These are phyloP conservation scores for Ariolimax columbianus DNA, from an alignment of 2,888 invertebrate species.

Conservation along the genomic window DNA sequence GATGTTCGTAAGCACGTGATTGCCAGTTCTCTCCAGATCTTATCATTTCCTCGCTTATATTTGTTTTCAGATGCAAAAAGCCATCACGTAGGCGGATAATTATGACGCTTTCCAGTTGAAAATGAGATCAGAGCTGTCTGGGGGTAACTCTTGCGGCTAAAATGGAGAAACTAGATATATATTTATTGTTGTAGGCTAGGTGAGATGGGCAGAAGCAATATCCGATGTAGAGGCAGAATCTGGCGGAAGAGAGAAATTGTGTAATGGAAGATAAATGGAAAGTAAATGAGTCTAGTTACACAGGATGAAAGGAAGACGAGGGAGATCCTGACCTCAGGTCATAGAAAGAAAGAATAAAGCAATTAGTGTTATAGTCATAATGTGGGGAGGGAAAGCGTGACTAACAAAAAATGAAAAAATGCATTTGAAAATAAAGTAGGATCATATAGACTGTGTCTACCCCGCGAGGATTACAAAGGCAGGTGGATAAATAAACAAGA, in stretches of 20 bases:
- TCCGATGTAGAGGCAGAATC: not conserved
- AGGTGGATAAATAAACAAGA: too few relatives aligned
- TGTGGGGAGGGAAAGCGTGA: too few relatives aligned
- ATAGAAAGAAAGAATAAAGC: too few relatives aligned
- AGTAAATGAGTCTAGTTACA: not conserved
- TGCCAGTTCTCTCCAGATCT: conserved; percentile 3
- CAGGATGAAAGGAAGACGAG: not conserved
- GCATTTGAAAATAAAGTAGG: too few relatives aligned
- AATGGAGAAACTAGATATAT: conserved; percentile 8
- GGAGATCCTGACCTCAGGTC: too few relatives aligned
- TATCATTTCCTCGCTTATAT: not conserved
- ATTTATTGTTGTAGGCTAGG: not conserved
- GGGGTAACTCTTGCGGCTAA: not conserved
- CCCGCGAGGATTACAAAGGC: too few relatives aligned
- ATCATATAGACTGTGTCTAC: too few relatives aligned
- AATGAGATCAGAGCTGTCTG: not conserved
- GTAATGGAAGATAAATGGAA: not conserved
- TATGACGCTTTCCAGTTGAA: conserved; percentile 10
- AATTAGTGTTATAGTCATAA: too few relatives aligned
- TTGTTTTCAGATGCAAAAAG: conserved; percentile 31
- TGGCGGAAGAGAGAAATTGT: not conserved
- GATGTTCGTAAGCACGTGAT: conserved; percentile 12
- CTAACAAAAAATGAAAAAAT: too few relatives aligned
- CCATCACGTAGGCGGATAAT: not conserved
- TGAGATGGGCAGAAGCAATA: not conserved